Conservation (phyloP, 2,113 vertebrate genomes). For the Rhipidura dahli region DNA sequence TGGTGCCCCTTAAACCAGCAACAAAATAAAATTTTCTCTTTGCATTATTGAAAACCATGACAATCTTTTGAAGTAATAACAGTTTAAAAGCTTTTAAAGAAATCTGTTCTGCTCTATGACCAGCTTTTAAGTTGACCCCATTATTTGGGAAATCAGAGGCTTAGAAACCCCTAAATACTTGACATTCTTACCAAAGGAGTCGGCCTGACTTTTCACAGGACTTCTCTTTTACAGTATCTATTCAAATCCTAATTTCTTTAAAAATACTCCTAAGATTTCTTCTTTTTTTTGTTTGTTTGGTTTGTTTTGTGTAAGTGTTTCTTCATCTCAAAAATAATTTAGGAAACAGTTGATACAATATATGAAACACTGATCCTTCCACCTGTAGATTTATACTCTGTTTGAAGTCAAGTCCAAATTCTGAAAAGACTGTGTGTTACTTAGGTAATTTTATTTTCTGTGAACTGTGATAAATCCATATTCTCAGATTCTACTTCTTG, state of each 20-base stretch:
- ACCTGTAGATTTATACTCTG: background rate
- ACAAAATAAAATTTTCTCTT: slow-evolving; percentile 74
- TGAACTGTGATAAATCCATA: background rate
- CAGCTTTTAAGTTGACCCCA: slow-evolving; percentile 63
- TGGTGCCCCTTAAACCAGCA: slow-evolving; percentile 73
- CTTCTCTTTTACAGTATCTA: slow-evolving; percentile 44
- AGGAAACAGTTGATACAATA: background rate
- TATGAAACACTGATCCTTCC: background rate
- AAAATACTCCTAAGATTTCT: background rate
- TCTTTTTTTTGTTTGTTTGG: background rate
- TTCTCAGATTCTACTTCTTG: background rate
- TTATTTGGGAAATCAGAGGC: slow-evolving; percentile 63
- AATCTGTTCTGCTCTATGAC: slow-evolving; percentile 70
- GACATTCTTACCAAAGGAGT: slow-evolving; percentile 64
- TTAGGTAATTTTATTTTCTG: background rate
- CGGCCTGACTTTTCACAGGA: slow-evolving; percentile 51
- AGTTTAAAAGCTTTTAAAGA: slow-evolving; percentile 72
- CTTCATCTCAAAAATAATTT: background rate
- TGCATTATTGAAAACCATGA: slow-evolving; percentile 72
- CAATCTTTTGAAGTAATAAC: slow-evolving; percentile 69
- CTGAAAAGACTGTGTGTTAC: background rate
- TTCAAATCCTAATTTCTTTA: slow-evolving; percentile 8
- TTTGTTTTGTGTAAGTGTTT: background rate
- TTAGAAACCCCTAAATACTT: slow-evolving; percentile 55
- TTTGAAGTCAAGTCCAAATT: background rate